Evolutionary conservation across 2,888 invertebrate genomes (phyloP).

Genomic region (Stenoptilia bipunctidactyla): DNA sequence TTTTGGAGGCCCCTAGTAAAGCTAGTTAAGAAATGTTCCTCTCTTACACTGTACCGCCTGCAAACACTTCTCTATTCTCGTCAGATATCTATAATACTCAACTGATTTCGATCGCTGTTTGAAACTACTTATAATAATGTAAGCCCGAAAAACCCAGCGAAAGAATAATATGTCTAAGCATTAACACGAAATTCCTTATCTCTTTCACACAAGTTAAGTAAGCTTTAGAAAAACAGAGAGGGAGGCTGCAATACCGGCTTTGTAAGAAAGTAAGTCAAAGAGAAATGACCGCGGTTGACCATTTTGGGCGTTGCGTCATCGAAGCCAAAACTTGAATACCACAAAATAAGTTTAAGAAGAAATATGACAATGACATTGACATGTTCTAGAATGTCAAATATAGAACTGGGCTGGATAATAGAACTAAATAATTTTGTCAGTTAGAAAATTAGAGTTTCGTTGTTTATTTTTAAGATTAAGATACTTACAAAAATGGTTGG

Average conservation of each 20-base stretch:
- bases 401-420: constrained; percentile 6
- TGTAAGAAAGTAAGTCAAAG: constrained; percentile 65
- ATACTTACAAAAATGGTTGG: no score
- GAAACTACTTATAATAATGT: no score
- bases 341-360: neutral
- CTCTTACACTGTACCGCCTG: no score
- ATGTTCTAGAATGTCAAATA: neutral
- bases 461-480: no score
- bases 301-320: constrained; percentile 64
- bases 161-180: neutral
- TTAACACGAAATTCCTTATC: constrained; percentile 17
- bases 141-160: neutral
- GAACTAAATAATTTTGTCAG: no score
- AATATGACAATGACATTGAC: no score
- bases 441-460: no score
- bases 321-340: constrained; percentile 39
- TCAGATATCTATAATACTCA: no score
- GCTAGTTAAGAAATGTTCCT: no score
- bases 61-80: no score
- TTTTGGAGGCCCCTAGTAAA: no score
- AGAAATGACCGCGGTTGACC: constrained; percentile 66
- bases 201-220: constrained; percentile 24
- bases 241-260: constrained; percentile 28
- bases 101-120: no score
- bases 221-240: constrained; percentile 28